Evolutionary conservation across 2,797 vertebrate species (phyloP).

Genomic region (Paratrypauchen microcephalus): DNA sequence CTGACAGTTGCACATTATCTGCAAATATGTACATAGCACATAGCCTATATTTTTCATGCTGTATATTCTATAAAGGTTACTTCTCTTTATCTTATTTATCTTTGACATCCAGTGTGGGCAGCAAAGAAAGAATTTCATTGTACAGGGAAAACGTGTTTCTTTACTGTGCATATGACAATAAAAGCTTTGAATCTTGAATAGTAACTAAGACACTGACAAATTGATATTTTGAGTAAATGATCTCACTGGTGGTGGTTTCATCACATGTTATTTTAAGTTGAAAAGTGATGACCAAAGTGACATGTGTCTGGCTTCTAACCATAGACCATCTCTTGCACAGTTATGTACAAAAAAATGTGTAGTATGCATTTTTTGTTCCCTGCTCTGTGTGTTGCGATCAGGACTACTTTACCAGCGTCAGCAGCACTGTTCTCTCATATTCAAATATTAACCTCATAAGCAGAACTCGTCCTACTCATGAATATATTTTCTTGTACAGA

Average conservation of each 20-base stretch:
- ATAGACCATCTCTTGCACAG: constrained; percentile 15
- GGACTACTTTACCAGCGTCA: constrained; percentile 32
- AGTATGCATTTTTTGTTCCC: constrained; percentile 16
- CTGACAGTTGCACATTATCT: no score
- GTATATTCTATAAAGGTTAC: no score
- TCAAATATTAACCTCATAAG: constrained; percentile 45
- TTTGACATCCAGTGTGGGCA: no score
- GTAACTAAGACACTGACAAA: not conserved
- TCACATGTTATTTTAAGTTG: constrained; percentile 22
- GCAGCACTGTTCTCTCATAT: constrained; percentile 46
- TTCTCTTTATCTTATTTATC: no score
- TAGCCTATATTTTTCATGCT: no score
- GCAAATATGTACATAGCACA: no score
- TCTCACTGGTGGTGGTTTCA: constrained; percentile 8
- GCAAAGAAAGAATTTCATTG: no score
- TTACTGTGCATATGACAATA: no score
- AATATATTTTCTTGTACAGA: constrained; percentile 22
- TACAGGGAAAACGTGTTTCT: no score
- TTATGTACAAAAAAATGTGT: constrained; percentile 20
- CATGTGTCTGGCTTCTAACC: constrained; percentile 33
- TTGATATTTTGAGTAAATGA: constrained; percentile 18
- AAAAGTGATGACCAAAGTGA: constrained; percentile 17
- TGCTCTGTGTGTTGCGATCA: constrained; percentile 2
- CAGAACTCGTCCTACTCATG: constrained; percentile 32
- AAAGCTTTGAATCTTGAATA: no score